Evolutionary conservation across 2,888 invertebrate species (phyloP).

Genomic region (Baronia brevicornis): DNA sequence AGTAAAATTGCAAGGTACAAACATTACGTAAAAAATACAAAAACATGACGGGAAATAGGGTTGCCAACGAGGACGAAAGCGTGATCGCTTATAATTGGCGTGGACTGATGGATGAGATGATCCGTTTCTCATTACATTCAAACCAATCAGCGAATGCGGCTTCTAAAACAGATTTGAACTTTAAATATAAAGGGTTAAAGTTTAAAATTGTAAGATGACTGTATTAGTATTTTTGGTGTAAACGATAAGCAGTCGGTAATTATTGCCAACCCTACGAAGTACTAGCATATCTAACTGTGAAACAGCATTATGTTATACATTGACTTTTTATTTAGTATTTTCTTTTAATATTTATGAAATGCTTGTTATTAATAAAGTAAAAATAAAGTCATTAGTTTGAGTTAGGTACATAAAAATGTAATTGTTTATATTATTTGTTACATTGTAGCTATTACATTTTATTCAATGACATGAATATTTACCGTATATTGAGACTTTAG

Average conservation of each 20-base stretch:
- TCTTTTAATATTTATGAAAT: no score
- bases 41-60: conserved; percentile 47
- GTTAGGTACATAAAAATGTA: no score
- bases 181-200: conserved; percentile 20
- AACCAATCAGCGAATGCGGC: conserved; percentile 10
- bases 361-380: no score
- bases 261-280: conserved; percentile 7
- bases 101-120: conserved; percentile 43
- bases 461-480: no score
- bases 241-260: conserved; percentile 4
- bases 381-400: no score
- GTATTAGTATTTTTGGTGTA: neutral
- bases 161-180: neutral
- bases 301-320: no score
- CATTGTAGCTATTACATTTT: no score
- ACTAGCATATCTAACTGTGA: neutral
- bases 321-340: no score
- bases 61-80: conserved; percentile 48
- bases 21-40: conserved; percentile 16
- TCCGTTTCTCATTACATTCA: conserved; percentile 29
- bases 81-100: conserved; percentile 67
- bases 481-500: no score
- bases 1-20: no score
- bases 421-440: no score
- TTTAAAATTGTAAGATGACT: no score